Percentiles rank a stretch among this genome's conserved stretches.
Evolutionary conservation across 2,113 vertebrate genomes (phyloP).

Genomic region (Phyllostomus discolor): DNA sequence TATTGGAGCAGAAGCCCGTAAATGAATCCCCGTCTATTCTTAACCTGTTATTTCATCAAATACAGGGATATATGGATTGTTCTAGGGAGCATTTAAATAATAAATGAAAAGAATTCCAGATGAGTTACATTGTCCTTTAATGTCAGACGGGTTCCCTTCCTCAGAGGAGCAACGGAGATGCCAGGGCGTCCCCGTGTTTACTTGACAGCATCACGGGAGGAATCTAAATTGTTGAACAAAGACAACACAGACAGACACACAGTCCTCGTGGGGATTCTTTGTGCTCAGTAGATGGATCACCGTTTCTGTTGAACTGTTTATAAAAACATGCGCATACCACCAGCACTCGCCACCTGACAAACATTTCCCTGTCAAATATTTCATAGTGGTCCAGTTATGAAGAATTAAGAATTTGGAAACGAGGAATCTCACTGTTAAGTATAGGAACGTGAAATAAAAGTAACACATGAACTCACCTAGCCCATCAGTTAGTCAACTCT

Average conservation of each 20-base stretch:
- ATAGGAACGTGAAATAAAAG: not conserved
- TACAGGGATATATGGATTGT: constrained; percentile 31
- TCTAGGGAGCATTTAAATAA: constrained; percentile 61
- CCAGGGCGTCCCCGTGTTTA: not conserved
- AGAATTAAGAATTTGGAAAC: not conserved
- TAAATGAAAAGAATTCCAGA: constrained; percentile 55
- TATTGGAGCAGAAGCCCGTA: constrained; percentile 25
- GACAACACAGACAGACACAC: not conserved
- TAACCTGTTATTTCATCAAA: constrained; percentile 56
- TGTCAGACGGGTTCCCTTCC: constrained; percentile 23
- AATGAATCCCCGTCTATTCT: constrained; percentile 32
- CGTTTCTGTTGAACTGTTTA: not conserved
- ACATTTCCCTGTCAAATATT: not conserved
- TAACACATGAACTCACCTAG: not conserved
- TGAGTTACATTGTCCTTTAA: constrained; percentile 62
- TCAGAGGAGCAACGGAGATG: not conserved
- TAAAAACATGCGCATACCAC: not conserved
- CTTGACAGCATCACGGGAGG: not conserved
- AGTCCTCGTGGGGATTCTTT: not conserved
- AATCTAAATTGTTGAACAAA: not conserved
- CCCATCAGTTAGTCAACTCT: not conserved
- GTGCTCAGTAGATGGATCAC: not conserved
- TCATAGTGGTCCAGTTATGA: not conserved
- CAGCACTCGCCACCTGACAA: not conserved
- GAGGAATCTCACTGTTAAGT: not conserved